These are phyloP conservation scores for Chloroceryle amazona DNA, from an alignment of 2,797 vertebrate species.

Conservation along the genomic window DNA sequence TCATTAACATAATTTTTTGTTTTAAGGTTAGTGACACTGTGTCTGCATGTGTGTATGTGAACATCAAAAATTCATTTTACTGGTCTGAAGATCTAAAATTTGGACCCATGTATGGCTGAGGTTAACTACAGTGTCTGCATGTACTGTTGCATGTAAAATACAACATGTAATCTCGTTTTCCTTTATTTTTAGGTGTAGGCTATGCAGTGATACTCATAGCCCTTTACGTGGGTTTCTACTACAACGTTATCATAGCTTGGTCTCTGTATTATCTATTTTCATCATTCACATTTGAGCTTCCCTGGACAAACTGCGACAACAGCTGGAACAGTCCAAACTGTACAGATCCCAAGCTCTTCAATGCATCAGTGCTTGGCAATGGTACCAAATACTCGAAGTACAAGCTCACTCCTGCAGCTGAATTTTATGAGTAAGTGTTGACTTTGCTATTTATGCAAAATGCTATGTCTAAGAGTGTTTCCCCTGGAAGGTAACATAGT, in stretches of 20 bases:
- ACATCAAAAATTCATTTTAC: neutral
- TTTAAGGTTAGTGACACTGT: neutral
- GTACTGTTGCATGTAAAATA: neutral
- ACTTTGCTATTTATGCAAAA: neutral
- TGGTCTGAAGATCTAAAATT: neutral
- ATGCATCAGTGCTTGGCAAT: slow-evolving; percentile 85
- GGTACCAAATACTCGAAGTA: slow-evolving; percentile 92
- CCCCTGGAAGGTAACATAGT: neutral
- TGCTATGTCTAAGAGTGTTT: neutral
- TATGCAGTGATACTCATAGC: slow-evolving; percentile 98
- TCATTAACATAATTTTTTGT: neutral
- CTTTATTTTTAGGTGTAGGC: slow-evolving; percentile 89
- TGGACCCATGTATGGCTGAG: neutral
- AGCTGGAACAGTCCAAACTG: slow-evolving; percentile 94
- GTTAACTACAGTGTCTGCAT: neutral
- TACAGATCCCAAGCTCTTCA: slow-evolving; percentile 88
- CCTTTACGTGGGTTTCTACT: slow-evolving; percentile 99
- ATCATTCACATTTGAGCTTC: slow-evolving; percentile 92
- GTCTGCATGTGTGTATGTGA: neutral
- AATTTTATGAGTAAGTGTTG: slow-evolving; percentile 96
- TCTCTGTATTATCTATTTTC: slow-evolving; percentile 97
- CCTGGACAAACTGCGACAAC: slow-evolving; percentile 93
- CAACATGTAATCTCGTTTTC: slow-evolving; percentile 28
- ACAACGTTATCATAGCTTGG: slow-evolving; percentile 99
- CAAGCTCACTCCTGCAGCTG: slow-evolving; percentile 94